Conservation (phyloP, 2,888 invertebrate genomes). For the Margaritifera margaritifera region DNA sequence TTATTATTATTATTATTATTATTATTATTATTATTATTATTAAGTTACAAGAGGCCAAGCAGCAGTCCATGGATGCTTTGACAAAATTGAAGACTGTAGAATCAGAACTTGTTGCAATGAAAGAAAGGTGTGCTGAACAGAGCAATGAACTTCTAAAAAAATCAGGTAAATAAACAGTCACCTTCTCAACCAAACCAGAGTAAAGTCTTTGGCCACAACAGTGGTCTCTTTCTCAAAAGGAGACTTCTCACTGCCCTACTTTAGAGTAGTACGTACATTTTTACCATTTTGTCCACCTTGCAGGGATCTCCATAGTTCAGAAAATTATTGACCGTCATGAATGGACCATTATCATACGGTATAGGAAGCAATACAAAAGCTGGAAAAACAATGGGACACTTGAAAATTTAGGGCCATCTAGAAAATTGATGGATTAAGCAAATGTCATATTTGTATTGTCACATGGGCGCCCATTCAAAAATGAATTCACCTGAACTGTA, state of each 20-base stretch:
- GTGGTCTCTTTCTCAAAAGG: too few relatives aligned
- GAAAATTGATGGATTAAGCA: background rate
- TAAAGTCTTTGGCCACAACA: too few relatives aligned
- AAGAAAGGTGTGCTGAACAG: conserved; percentile 63
- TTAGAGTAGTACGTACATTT: too few relatives aligned
- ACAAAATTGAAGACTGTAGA: conserved; percentile 55
- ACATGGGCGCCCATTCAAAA: background rate
- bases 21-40: conserved; percentile 5
- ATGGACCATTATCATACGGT: background rate
- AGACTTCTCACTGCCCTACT: too few relatives aligned
- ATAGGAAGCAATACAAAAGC: background rate
- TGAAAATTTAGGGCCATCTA: background rate
- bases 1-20: background rate
- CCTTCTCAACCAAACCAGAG: too few relatives aligned
- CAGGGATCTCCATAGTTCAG: too few relatives aligned
- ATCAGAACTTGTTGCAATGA: conserved; percentile 59
- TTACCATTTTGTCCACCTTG: too few relatives aligned
- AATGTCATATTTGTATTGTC: background rate
- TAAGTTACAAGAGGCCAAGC: conserved; percentile 51
- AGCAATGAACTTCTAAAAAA: conserved; percentile 65
- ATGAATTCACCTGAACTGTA: too few relatives aligned
- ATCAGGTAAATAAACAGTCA: conserved; percentile 56
- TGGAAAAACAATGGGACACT: background rate
- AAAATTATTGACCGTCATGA: too few relatives aligned
- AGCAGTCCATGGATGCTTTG: conserved; percentile 46